Conservation (phyloP, 2,888 invertebrate species). For the Anodontia alba region DNA sequence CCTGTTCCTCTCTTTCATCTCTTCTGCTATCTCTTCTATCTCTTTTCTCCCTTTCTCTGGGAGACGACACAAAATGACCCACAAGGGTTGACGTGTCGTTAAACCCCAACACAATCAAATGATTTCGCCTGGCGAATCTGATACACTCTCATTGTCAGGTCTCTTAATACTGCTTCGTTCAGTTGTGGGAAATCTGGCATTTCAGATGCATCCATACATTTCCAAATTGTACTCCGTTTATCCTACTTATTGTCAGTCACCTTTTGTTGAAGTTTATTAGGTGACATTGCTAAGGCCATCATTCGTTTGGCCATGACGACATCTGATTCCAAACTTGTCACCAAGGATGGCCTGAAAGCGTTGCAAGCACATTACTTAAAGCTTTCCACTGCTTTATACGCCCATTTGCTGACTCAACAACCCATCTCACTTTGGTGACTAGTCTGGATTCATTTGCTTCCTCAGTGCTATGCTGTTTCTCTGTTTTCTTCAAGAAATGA, state of each 20-base stretch:
- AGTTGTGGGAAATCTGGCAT: not conserved
- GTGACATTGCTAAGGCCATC: not conserved
- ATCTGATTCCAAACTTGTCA: constrained; percentile 2
- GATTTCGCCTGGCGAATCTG: constrained; percentile 12
- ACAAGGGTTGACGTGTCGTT: too few relatives aligned
- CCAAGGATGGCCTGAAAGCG: not conserved
- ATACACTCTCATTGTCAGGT: not conserved
- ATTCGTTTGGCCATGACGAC: not conserved
- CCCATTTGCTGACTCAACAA: constrained; percentile 23
- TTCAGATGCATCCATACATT: not conserved
- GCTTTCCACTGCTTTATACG: constrained; percentile 30
- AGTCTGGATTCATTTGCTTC: constrained; percentile 17
- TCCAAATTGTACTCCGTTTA: not conserved
- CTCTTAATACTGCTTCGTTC: not conserved
- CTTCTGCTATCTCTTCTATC: too few relatives aligned
- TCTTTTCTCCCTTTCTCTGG: too few relatives aligned
- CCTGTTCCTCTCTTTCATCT: too few relatives aligned
- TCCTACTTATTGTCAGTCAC: not conserved
- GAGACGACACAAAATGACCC: too few relatives aligned
- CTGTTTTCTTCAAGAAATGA: not conserved
- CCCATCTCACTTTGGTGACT: constrained; percentile 25
- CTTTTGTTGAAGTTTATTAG: not conserved
- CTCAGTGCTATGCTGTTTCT: not conserved
- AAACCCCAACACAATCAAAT: too few relatives aligned
- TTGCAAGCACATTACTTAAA: constrained; percentile 19